Conservation (phyloP, 2,888 invertebrate species). For the Girardia tigrina region DNA sequence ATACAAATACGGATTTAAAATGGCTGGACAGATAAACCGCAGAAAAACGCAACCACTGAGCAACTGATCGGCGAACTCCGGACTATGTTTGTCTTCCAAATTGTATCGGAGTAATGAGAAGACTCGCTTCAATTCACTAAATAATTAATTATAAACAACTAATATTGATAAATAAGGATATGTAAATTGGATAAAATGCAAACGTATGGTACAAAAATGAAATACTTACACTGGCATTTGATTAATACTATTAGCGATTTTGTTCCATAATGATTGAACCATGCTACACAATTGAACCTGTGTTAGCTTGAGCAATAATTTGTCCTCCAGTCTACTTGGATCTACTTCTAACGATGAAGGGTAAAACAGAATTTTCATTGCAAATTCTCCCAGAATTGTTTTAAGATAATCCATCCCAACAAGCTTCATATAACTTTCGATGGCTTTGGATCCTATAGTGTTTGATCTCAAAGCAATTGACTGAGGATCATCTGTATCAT, state of each 20-base stretch:
- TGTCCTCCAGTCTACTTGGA: neutral
- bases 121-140: neutral
- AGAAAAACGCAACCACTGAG: conserved; percentile 17
- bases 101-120: neutral
- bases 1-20: conserved; percentile 4
- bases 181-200: neutral
- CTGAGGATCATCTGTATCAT: neutral
- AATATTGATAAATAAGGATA: neutral
- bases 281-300: neutral
- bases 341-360: neutral
- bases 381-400: neutral
- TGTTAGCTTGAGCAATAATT: neutral
- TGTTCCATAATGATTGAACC: neutral
- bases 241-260: neutral
- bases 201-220: neutral
- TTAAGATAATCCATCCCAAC: neutral
- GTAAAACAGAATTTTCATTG: neutral
- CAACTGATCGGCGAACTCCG: conserved; percentile 4
- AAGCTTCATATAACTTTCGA: neutral
- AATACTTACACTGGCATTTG: neutral
- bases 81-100: neutral
- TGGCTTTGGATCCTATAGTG: neutral
- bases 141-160: neutral
- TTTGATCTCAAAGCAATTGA: conserved; percentile 12
- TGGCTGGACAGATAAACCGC: neutral